These are phyloP conservation scores for Ariopsis seemanni DNA, from an alignment of 2,113 vertebrate species.

Conservation along the genomic window DNA sequence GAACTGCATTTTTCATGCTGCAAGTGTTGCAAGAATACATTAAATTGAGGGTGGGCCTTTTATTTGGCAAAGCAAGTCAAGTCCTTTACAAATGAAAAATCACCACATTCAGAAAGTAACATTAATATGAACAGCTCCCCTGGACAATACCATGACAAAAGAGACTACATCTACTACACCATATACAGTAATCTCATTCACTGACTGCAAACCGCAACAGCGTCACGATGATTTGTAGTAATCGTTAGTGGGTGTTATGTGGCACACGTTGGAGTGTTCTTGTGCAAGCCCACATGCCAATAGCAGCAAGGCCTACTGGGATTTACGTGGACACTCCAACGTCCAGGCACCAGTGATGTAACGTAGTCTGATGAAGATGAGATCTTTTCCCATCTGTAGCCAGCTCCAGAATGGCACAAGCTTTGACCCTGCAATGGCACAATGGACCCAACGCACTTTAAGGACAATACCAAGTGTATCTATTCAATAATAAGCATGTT, in stretches of 20 bases:
- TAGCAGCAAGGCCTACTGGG: conserved; percentile 73
- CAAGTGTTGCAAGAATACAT: not conserved
- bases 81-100: conserved; percentile 24
- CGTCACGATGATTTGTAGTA: conserved; percentile 8
- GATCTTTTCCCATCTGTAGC: conserved; percentile 96
- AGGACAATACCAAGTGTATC: not conserved
- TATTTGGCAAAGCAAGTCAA: conserved; percentile 11
- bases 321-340: conserved; percentile 77
- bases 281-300: conserved; percentile 43
- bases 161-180: not conserved
- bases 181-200: conserved; percentile 26
- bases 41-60: not conserved
- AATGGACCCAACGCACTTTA: not conserved
- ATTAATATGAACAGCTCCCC: conserved; percentile 35
- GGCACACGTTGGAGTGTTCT: not conserved
- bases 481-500: not conserved
- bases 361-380: conserved; percentile 91
- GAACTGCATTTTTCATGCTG: not conserved
- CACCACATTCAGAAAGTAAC: not conserved
- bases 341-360: conserved; percentile 95
- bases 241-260: conserved; percentile 37
- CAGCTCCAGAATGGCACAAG: conserved; percentile 98
- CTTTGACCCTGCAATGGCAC: conserved; percentile 83
- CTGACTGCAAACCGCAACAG: conserved; percentile 11
- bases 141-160: conserved; percentile 27